Evolutionary conservation across 2,888 invertebrate genomes (phyloP), one percentile per base, ranked within the genome.

Genomic region (Zele albiditarsus): DNA sequence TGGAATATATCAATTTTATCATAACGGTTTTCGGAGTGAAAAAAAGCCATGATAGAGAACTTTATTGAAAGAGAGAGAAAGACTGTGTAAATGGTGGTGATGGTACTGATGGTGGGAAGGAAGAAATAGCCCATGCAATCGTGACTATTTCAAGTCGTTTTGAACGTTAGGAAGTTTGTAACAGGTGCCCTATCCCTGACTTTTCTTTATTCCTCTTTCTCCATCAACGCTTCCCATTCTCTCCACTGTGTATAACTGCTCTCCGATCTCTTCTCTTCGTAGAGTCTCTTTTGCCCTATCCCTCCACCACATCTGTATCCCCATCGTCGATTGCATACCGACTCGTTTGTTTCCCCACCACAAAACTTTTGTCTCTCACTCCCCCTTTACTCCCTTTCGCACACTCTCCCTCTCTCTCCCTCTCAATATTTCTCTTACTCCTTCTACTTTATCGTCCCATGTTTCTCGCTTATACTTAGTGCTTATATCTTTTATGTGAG

Each of bases 401-500:
- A 33, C 33, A 33, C 8, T 31, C 38, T 31, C 60, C 57, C 28
- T 14, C 38, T 67, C 20, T 27, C 33, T 46, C n/a, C 2, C 70
- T 72, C 67, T 57, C 67, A 77, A 77, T 78, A 75, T 75, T 42
- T 63, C 74, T 57, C 65, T 72, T 23, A 57, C 63, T 69, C 53
- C 8, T 65, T 3, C 16, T 33, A 63, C 25, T 20, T 58, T 53
- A 53, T 20, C 53, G 20, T 53, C 6, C 23, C 53, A n/a, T 20
- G 42, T 65, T 38, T 38, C 38, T 25, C 31, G 75, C 78, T 70
- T n/a, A 53, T 20, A 80, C 80, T 82, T 83, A 81, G 80, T 73
- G 8, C n/a, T n/a, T n/a, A n/a, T 53, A 76, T 81, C 80, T 82
- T 83, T 82, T 82, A 82, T 82, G 76, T 81, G 80, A 83, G 81